Base-by-base conservation (phyloP, 1,140 invertebrate species). In the Drosophila subobscura region DNA sequence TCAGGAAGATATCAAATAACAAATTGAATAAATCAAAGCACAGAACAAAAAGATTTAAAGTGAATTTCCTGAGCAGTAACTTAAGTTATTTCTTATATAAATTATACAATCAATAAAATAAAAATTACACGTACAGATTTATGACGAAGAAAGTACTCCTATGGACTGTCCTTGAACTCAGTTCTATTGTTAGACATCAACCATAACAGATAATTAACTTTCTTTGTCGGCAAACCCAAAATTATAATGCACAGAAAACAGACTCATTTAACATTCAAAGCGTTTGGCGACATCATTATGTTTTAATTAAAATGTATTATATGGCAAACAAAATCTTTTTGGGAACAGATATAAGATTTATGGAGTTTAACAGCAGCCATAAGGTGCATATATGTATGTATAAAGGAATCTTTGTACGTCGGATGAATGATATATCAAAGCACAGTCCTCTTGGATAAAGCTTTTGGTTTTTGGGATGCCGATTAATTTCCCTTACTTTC, bases 151-250 rank as follows among this genome's bases (percentile, higher is more conserved):
- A 41, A 64, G 29, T 63, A 16, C 45, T 3, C 3, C 5, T 3
- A 12, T 40, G 14, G 46, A n/a, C 12, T 72, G 70, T 7, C 67
- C 70, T 63, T 72, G 70, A 72, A 63, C 57, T 63, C 37, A 23
- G 68, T 49, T 72, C 27, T 54, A 72, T 61, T 72, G 66, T 68
- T 68, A 68, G 63, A 68, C n/a, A 46, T 14, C 41, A 33, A 10
- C 64, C 25, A n/a, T 22, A 22, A 29, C 7, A 25, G 20, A 29
- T 67, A 40, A 5, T 12, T 14, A 12, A 72, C 59, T 76, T 75
- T 61, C 60, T 61, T 59, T 80, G 72, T 67, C 51, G 67, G 79
- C 51, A 40, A 37, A 8, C 1, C 20, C 23, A 22, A 67, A 54
- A 72, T 60, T 52, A 55, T n/a, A 23, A 23, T 53, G n/a, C 4